These are phyloP conservation scores for Coregonus clupeaformis DNA, from an alignment of 2,113 vertebrate genomes.

Conservation along the genomic window DNA sequence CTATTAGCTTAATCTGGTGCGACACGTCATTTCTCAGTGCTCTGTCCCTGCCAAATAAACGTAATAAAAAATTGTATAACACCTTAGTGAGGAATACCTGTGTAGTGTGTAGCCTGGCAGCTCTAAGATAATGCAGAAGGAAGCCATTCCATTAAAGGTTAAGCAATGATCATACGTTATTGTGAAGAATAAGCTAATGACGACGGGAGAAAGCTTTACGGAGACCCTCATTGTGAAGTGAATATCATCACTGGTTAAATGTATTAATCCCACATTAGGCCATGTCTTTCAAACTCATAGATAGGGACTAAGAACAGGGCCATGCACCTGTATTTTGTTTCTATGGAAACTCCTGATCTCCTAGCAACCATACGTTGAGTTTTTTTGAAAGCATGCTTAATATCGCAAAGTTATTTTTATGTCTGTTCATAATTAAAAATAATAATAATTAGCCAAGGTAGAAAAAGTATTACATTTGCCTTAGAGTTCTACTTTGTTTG, in stretches of 20 bases:
- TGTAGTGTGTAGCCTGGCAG: not conserved
- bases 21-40: too few species aligned
- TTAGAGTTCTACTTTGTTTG: not conserved
- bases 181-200: not conserved
- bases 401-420: not conserved
- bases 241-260: not conserved
- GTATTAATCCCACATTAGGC: not conserved
- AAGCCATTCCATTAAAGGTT: not conserved
- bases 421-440: not conserved
- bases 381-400: not conserved
- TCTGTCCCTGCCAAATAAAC: too few species aligned
- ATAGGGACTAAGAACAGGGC: not conserved
- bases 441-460: too few species aligned
- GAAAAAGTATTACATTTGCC: not conserved
- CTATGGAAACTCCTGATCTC: constrained; percentile 32
- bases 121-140: not conserved
- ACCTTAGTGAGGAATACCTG: not conserved
- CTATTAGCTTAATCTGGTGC: too few species aligned
- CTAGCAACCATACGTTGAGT: not conserved
- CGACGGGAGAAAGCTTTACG: not conserved
- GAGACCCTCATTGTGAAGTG: not conserved
- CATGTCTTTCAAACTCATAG: not conserved
- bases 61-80: not conserved
- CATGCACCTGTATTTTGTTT: constrained; percentile 18
- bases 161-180: not conserved